Conservation (phyloP, 2,797 vertebrate genomes). For the Hemitrygon akajei region DNA sequence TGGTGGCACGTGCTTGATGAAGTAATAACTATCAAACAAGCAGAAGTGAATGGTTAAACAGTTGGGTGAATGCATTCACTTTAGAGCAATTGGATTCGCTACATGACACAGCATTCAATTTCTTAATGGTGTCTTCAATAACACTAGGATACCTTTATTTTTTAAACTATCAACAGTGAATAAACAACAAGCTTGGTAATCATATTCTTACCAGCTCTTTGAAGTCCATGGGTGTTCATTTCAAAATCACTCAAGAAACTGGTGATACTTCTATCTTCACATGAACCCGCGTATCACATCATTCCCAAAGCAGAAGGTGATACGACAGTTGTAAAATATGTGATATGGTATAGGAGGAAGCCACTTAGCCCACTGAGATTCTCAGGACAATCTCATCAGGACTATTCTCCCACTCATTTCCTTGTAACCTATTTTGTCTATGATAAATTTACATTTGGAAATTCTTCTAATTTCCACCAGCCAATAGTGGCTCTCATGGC, state of each 20-base stretch:
- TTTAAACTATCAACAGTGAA: not conserved
- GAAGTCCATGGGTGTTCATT: not conserved
- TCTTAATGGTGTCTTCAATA: not conserved
- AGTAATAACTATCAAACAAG: constrained; percentile 77
- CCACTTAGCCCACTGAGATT: too few species aligned
- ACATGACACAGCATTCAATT: not conserved
- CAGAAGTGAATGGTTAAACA: constrained; percentile 23
- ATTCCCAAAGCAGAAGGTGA: not conserved
- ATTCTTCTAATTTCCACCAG: not conserved
- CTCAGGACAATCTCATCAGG: too few species aligned
- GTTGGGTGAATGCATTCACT: not conserved
- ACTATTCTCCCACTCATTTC: too few species aligned
- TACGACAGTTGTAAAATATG: too few species aligned
- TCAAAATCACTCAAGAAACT: not conserved
- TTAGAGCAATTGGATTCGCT: not conserved
- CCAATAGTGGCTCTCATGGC: not conserved
- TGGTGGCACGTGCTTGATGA: constrained; percentile 96
- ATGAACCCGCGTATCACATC: not conserved
- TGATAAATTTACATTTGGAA: not conserved
- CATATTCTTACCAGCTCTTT: not conserved
- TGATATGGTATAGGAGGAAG: too few species aligned
- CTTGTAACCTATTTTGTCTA: too few species aligned
- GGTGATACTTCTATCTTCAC: not conserved
- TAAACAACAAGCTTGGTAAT: not conserved
- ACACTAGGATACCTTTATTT: not conserved